Conservation (phyloP, 2,797 vertebrate genomes). For the Phrynocephalus guinanensis region DNA sequence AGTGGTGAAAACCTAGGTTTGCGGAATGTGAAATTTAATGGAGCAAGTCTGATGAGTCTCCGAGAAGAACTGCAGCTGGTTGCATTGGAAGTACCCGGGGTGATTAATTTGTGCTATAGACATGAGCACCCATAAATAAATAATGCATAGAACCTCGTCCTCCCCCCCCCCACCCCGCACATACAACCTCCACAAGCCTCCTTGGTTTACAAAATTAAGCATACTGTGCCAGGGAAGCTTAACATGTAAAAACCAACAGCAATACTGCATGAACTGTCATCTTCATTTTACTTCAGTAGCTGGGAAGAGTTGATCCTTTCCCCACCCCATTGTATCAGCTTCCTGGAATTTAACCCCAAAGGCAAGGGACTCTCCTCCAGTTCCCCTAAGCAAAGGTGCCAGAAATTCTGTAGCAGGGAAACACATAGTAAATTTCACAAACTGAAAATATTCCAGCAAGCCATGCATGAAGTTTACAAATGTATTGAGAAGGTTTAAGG, state of each 20-base stretch:
- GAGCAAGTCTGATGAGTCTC: not conserved
- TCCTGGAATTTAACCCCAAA: not conserved
- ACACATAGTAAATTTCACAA: not conserved
- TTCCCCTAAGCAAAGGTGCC: rapidly evolving
- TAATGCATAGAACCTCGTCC: not conserved
- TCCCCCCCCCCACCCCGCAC: not conserved
- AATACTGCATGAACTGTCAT: constrained; percentile 33
- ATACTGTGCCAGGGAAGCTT: not conserved
- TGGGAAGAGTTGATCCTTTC: rapidly evolving
- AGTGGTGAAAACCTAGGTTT: constrained; percentile 25
- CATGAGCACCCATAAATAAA: constrained; percentile 27
- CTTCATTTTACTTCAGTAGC: not conserved
- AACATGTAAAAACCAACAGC: constrained; percentile 39
- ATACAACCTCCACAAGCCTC: constrained; percentile 10
- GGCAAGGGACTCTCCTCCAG: not conserved
- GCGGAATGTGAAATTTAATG: not conserved
- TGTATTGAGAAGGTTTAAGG: rapidly evolving
- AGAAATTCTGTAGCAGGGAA: not conserved
- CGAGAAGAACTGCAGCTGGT: constrained; percentile 34
- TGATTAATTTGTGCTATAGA: not conserved
- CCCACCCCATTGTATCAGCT: not conserved
- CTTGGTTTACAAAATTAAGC: constrained; percentile 6
- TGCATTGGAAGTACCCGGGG: constrained; percentile 13
- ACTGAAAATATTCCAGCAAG: not conserved
- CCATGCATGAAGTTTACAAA: rapidly evolving